Evolutionary conservation across 2,113 vertebrate species (phyloP).

Genomic region (Piaya cayana): DNA sequence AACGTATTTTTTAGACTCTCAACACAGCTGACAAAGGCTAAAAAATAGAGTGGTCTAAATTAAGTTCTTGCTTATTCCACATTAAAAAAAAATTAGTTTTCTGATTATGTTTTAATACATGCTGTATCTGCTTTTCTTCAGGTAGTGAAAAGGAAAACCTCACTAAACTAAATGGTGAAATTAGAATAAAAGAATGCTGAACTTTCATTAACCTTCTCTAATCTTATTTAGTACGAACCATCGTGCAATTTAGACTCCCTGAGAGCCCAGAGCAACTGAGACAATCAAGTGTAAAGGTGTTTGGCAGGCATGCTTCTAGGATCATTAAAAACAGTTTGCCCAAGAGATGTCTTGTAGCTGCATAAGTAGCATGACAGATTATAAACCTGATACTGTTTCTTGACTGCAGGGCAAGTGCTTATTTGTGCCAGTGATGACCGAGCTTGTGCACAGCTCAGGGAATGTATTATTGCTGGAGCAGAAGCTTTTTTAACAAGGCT

Average conservation of each 20-base stretch:
- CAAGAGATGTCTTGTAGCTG: not conserved
- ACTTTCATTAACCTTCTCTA: not conserved
- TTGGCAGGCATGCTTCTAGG: not conserved
- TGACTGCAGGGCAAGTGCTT: slow-evolving; percentile 84
- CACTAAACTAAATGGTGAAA: not conserved
- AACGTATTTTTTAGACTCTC: not conserved
- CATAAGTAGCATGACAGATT: not conserved
- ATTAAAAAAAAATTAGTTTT: not conserved
- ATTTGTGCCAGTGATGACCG: slow-evolving; percentile 96
- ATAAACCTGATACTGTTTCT: not conserved
- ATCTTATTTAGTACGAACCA: not conserved
- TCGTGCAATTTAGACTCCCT: not conserved
- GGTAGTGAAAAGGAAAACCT: not conserved
- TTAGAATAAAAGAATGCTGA: slow-evolving; percentile 4
- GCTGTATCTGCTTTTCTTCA: not conserved
- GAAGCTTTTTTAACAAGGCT: slow-evolving; percentile 85
- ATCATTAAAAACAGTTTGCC: not conserved
- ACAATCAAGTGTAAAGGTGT: not conserved
- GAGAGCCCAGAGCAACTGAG: not conserved
- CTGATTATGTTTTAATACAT: not conserved
- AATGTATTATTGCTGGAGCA: slow-evolving; percentile 82
- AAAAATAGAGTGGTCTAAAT: not conserved
- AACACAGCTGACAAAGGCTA: not conserved
- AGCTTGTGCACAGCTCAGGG: slow-evolving; percentile 93
- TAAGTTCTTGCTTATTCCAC: not conserved